Evolutionary conservation across 2,113 vertebrate genomes (phyloP), one percentile per base, ranked within the genome.

Genomic region (Mesoclemmys tuberculata): DNA sequence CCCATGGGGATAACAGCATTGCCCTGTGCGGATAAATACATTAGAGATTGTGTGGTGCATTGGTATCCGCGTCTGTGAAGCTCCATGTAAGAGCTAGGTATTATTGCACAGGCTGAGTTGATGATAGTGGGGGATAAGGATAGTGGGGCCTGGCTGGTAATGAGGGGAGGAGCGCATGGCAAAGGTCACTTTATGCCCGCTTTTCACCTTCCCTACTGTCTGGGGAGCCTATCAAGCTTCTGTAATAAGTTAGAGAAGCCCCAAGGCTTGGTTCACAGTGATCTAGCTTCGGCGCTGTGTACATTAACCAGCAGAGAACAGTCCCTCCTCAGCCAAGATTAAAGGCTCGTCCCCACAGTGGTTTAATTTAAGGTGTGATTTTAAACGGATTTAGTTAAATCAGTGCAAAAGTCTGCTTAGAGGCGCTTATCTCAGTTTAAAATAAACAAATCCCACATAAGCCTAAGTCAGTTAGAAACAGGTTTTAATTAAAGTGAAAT

Each of bases 241-340:
- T 68, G 10, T 56, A 88, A 95, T 90, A 56, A 89, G 82, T 89
- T 90, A 90, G 52, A 61, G 18, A 56, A 88, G 14, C 64, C 92
- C 89, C 14, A 51, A 13, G 14, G 14, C 10, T n/a, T n/a, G 81
- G 46, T 31, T 49, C 41, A 88, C 46, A 89, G 79, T 9, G 0
- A 18, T n/a, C 64, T 49, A 82, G 26, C 27, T 87, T 89, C 61
- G 87, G 77, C 89, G 41, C 19, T 35, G 46, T 88, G 9, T 21
- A 68, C 4, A 1, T n/a, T 68, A n/a, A 68, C 22, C 48, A 16
- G 1, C 2, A 89, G 7, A 10, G n/a, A 14, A 48, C 27, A 9
- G 4, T 31, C 2, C 27, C 75, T 31, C 27, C 75, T 48, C 13
- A 29, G 5, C 26, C 22, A 22, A 31, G 10, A 78, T 13, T 8